Base-by-base conservation (phyloP, 2,797 vertebrate species). In the Fratercula arctica region DNA sequence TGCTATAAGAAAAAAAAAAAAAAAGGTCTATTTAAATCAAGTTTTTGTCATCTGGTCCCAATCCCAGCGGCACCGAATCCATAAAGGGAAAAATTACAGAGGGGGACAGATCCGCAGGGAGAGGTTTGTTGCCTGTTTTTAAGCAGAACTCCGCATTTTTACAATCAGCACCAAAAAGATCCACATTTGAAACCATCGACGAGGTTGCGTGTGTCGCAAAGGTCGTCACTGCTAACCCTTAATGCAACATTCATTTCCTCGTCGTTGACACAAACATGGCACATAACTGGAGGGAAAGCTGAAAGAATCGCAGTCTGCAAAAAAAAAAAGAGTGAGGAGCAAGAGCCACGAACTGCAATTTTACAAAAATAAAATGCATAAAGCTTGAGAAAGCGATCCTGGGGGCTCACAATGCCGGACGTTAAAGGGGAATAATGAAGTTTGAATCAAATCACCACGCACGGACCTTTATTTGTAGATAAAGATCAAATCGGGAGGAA, bases 171-270 rank as follows among this genome's bases (percentile, higher is more conserved):
- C 11, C 5, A 13, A 39, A 61, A 45, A 76, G 77, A 6, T 1
- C 28, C 48, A 7, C 11, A 3, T 5, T 3, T 21, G 35, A 21
- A 43, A 16, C 6, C 6, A 14, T 0, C 29, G 57, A 37, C 1
- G 3, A 37, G 46, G 29, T 1, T 23, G 35, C 1, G 6, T 4
- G 2, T 0, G 9, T 35, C 0, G 50, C 11, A 12, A 16, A 50
- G 41, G 45, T 43, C 3, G 45, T 7, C 61, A 3, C 41, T 4
- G n/a, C 20, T 4, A 17, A 20, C 13, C 39, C 59, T 7, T 2
- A 46, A 77, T 33, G 21, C 61, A 14, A 60, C 75, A 48, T 11
- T 2, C 1, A 3, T 67, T 39, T 51, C 61, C 66, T 63, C 35
- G 4, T 54, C 3, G 29, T 5, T 39, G 81, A 82, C 25, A 5